phyloP scores from a whole-genome alignment of 2,888 invertebrate species.

The Drosophila fulvimacula region DNA sequence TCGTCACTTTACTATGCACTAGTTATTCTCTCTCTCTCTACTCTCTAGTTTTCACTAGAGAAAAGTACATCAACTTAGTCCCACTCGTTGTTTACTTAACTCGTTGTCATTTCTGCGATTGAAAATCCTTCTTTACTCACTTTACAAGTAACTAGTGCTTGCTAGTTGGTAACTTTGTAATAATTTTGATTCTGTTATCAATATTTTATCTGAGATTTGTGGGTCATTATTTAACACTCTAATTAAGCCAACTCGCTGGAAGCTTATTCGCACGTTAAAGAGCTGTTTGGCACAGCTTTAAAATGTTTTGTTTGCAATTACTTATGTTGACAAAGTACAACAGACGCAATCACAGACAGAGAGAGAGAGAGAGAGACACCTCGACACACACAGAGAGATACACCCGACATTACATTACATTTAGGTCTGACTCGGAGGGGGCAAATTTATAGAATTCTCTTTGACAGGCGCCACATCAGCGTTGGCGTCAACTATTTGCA shows the following conservation, averaged over 20 bases:
- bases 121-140: background rate
- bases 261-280: background rate
- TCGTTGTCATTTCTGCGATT: background rate
- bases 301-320: slow-evolving; percentile 5
- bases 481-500: slow-evolving; percentile 50
- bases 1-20: too few species aligned
- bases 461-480: slow-evolving; percentile 32
- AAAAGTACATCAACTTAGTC: too few species aligned
- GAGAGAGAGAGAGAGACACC: too few species aligned
- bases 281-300: background rate
- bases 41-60: too few species aligned
- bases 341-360: background rate
- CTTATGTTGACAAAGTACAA: background rate
- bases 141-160: background rate
- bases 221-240: background rate
- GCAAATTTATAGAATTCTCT: slow-evolving; percentile 28
- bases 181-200: too few species aligned
- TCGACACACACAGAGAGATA: background rate
- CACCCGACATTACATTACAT: background rate
- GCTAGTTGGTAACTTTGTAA: background rate
- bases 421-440: background rate
- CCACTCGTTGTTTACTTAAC: too few species aligned
- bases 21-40: too few species aligned
- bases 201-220: background rate
- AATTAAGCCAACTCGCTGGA: background rate